Conservation (phyloP, 1,140 invertebrate genomes). For the Drosophila rufa region DNA sequence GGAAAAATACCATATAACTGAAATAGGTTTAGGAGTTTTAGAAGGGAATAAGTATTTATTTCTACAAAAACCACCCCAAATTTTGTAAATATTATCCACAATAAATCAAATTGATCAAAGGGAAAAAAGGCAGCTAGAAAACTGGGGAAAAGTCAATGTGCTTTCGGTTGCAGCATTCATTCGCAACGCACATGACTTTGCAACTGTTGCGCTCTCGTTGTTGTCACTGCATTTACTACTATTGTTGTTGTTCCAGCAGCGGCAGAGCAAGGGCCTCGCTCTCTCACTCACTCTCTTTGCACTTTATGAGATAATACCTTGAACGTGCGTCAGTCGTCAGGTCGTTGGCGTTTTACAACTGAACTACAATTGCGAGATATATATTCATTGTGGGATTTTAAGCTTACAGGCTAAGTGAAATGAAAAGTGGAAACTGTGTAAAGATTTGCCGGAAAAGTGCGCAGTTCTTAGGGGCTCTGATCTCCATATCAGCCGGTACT, state of each 20-base stretch:
- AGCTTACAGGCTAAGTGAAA: constrained; percentile 50
- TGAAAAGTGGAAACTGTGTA: constrained; percentile 54
- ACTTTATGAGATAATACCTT: constrained; percentile 83
- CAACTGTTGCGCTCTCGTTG: constrained; percentile 68
- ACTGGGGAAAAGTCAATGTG: constrained; percentile 33
- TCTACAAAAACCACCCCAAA: background rate
- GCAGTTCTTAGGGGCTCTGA: constrained; percentile 19
- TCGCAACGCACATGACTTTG: constrained; percentile 53
- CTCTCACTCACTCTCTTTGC: constrained; percentile 23
- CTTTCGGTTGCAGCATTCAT: constrained; percentile 43
- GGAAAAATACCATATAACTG: too few species aligned
- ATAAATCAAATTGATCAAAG: constrained; percentile 42
- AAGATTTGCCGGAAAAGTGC: constrained; percentile 25
- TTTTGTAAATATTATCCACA: background rate
- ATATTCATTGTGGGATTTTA: constrained; percentile 28
- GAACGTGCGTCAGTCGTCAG: constrained; percentile 81
- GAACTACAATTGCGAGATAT: constrained; percentile 48
- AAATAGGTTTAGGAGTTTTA: too few species aligned
- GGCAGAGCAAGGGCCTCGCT: constrained; percentile 56
- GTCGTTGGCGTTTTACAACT: constrained; percentile 77
- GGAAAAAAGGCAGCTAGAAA: background rate
- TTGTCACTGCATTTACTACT: constrained; percentile 34
- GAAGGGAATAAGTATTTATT: background rate
- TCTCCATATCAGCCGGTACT: constrained; percentile 2
- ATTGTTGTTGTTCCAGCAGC: constrained; percentile 27